Evolutionary conservation across 2,888 invertebrate genomes (phyloP).

Genomic region (Dysmachus trigonus): DNA sequence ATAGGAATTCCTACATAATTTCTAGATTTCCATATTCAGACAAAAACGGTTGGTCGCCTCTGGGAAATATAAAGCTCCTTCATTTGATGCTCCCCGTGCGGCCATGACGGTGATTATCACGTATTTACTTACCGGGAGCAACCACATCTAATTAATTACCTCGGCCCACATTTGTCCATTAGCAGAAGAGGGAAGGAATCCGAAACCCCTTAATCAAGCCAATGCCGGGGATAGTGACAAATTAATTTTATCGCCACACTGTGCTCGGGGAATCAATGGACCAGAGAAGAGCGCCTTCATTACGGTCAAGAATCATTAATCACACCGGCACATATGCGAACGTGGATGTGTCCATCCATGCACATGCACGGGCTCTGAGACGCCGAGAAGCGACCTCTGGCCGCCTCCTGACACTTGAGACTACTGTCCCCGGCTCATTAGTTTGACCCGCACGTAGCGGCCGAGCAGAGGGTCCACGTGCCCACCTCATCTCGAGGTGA

Average conservation of each 20-base stretch:
- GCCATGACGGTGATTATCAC: not conserved
- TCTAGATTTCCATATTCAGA: not conserved
- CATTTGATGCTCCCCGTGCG: not conserved
- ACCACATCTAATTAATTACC: slow-evolving; percentile 24
- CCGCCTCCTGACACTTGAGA: not conserved
- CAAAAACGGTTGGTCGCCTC: not conserved
- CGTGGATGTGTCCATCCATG: not conserved
- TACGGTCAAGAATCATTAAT: slow-evolving; percentile 47
- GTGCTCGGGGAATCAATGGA: slow-evolving; percentile 45
- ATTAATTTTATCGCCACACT: slow-evolving; percentile 35
- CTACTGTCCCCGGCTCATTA: slow-evolving; percentile 25
- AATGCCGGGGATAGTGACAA: slow-evolving; percentile 21
- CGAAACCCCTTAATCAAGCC: slow-evolving; percentile 35
- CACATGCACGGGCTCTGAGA: not conserved
- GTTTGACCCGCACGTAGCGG: not conserved
- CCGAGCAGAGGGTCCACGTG: not conserved
- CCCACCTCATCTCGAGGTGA: not conserved
- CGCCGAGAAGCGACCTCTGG: not conserved
- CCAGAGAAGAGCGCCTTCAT: slow-evolving; percentile 46
- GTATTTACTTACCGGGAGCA: slow-evolving; percentile 7
- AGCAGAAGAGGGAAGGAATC: not conserved
- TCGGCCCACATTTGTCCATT: not conserved
- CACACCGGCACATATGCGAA: slow-evolving; percentile 26
- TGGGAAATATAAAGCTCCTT: not conserved
- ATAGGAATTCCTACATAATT: not conserved